These are phyloP conservation scores for Melipona quadrifasciata DNA, from an alignment of 1,140 invertebrate genomes.

Conservation along the genomic window DNA sequence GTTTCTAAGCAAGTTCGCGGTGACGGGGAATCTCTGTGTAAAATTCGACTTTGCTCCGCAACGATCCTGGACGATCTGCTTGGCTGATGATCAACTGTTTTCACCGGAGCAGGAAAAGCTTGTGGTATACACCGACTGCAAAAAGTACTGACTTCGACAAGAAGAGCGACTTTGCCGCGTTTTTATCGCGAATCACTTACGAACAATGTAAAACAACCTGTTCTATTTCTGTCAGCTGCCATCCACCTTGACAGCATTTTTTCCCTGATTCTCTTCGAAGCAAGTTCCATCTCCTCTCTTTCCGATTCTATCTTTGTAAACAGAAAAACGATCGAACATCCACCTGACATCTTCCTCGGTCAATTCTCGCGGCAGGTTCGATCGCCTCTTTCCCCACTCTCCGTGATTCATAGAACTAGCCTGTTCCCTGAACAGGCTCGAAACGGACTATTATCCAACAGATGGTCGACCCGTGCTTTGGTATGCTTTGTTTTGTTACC, in stretches of 20 bases:
- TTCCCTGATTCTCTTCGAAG: too few relatives aligned
- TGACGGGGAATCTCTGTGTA: neutral
- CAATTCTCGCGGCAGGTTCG: conserved; percentile 10
- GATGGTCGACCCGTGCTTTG: conserved; percentile 70
- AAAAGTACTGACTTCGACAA: too few relatives aligned
- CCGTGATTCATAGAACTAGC: conserved; percentile 56
- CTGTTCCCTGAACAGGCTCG: conserved; percentile 34
- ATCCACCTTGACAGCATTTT: too few relatives aligned
- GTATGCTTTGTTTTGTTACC: conserved; percentile 76
- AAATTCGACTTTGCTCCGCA: conserved; percentile 3
- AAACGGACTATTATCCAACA: conserved; percentile 77
- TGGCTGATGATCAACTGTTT: neutral
- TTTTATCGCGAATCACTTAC: neutral
- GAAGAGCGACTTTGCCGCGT: too few relatives aligned
- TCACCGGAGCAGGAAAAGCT: neutral
- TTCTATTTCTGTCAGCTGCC: too few relatives aligned
- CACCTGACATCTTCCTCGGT: neutral
- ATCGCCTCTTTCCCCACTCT: conserved; percentile 24
- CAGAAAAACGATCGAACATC: neutral
- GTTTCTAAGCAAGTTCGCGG: too few relatives aligned
- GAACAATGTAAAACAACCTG: too few relatives aligned
- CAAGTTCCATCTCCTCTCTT: too few relatives aligned
- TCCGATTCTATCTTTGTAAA: neutral
- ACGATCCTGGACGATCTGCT: neutral
- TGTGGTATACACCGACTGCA: neutral